Percentiles rank a stretch among this genome's conserved stretches.
phyloP scores from a whole-genome alignment of 1,140 invertebrate genomes.

The Trachelipus rathkii region DNA sequence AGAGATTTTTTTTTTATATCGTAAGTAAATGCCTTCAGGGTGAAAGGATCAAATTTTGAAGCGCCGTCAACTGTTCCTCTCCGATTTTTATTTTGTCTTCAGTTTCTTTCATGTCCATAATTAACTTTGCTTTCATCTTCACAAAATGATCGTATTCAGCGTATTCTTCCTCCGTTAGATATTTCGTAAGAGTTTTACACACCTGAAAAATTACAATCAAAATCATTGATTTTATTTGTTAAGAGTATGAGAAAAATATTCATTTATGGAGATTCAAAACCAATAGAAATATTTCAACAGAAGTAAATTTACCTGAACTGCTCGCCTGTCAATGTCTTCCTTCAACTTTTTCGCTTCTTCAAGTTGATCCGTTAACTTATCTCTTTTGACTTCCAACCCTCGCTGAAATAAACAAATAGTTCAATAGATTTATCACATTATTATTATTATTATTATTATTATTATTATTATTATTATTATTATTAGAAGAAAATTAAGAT shows the following conservation, averaged over 20 bases:
- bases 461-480: too few relatives aligned
- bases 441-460: too few relatives aligned
- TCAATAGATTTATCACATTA: not conserved
- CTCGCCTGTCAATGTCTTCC: constrained; percentile 74
- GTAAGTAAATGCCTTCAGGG: too few relatives aligned
- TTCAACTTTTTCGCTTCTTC: constrained; percentile 81
- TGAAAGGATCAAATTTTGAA: constrained; percentile 58
- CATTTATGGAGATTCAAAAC: not conserved
- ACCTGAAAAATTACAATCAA: constrained; percentile 52
- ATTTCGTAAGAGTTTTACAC: constrained; percentile 67
- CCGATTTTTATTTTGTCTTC: constrained; percentile 81
- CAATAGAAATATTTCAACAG: not conserved
- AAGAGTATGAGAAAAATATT: not conserved
- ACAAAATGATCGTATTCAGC: constrained; percentile 83
- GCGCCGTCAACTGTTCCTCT: constrained; percentile 73
- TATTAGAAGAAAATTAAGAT: not conserved
- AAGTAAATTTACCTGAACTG: constrained; percentile 53
- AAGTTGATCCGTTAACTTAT: constrained; percentile 71
- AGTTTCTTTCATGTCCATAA: constrained; percentile 77
- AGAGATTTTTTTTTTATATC: too few relatives aligned
- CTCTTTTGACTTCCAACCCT: constrained; percentile 60
- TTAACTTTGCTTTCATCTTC: constrained; percentile 85
- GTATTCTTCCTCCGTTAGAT: constrained; percentile 69
- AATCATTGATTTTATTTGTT: not conserved
- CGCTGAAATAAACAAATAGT: constrained; percentile 30